Base-by-base conservation (phyloP, 2,797 vertebrate species). In the Chelon auratus region DNA sequence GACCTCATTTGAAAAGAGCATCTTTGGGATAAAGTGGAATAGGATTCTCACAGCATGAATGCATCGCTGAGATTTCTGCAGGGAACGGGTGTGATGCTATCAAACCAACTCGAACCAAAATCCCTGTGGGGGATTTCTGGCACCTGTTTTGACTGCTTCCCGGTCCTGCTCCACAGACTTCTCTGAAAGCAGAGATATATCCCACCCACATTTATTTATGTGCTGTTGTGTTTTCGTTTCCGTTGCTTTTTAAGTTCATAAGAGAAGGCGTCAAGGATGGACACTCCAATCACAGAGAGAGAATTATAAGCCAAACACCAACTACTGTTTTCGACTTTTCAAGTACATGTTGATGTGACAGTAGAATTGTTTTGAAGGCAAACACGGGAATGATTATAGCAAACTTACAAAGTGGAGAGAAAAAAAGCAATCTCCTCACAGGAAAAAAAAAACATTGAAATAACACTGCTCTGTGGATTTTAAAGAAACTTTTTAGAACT, bases 1-100 rank as follows among this genome's bases (percentile, higher is more conserved):
- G 39, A 78, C 59, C 56, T 75, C 40, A 50, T 48, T 51, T 70
- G 63, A 51, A 70, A n/a, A 22, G 7, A 58, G 24, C 33, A 52
- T 58, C 33, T 81, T 53, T 59, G 61, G 60, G 55, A 72, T 69
- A 42, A 80, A 72, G 57, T 51, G 54, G 39, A 60, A 63, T 42
- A 62, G 72, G 66, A 66, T 85, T 80, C 76, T 72, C 68, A 72
- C 78, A 78, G 74, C 62, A 66, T 80, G 71, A 77, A 78, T 58
- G 71, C 53, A 69, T 60, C 55, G 14, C 65, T 78, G 76, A 54
- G 13, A 78, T 74, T 73, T 78, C 64, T 78, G 59, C 37, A 33
- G 47, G 69, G 55, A 50, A 56, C 48, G n/a, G 30, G 59, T 62
- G 70, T 52, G 62, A 87, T 75, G 55, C 53, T 58, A 75, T 73